phyloP scores from a whole-genome alignment of 2,113 vertebrate genomes.

The Chamaea fasciata region DNA sequence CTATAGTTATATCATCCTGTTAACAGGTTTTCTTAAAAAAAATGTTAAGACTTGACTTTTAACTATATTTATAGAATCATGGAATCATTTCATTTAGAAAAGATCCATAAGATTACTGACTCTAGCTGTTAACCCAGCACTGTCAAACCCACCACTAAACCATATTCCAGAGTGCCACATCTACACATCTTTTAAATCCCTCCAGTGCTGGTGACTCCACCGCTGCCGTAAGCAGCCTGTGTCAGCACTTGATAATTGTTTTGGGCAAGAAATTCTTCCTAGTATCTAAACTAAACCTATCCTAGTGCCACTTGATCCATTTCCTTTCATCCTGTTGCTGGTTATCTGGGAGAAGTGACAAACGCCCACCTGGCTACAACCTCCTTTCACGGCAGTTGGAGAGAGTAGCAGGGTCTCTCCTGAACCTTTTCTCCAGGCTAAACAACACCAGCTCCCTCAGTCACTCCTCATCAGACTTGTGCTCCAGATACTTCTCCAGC shows the following conservation, averaged over 20 bases:
- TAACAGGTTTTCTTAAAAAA: background rate
- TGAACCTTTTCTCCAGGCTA: background rate
- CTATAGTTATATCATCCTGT: background rate
- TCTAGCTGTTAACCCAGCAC: too few relatives aligned
- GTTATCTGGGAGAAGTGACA: background rate
- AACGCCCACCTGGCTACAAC: accelerated
- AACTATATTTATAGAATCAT: background rate
- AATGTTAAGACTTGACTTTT: background rate
- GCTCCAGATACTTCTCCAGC: background rate
- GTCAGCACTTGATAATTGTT: background rate
- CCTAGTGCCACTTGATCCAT: accelerated
- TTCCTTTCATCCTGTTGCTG: background rate
- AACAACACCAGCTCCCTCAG: background rate
- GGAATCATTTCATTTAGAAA: background rate
- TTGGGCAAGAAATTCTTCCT: background rate
- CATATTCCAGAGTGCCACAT: background rate
- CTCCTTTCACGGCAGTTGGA: background rate
- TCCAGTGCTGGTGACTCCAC: background rate
- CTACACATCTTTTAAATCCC: background rate
- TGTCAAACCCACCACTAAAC: background rate
- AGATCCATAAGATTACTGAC: background rate
- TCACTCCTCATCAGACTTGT: background rate
- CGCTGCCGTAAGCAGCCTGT: background rate
- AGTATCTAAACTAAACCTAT: background rate
- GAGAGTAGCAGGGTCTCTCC: background rate